Conservation (phyloP, 2,797 vertebrate species). For the Aeoliscus strigatus region DNA sequence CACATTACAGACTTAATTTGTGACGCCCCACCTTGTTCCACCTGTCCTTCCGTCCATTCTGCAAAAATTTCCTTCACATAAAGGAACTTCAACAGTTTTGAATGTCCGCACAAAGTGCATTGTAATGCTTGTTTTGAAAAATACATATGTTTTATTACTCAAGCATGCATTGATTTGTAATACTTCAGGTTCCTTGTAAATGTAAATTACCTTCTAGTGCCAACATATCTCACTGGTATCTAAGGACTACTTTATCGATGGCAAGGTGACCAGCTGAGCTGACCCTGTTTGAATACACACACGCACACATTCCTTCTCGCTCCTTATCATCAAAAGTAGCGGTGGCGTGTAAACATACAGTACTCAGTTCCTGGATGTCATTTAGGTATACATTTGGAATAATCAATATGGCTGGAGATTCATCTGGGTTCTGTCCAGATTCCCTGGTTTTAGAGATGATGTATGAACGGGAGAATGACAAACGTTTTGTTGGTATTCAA, state of each 20-base stretch:
- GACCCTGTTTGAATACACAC: slow-evolving; percentile 57
- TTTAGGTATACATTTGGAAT: slow-evolving; percentile 28
- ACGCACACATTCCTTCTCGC: slow-evolving; percentile 41
- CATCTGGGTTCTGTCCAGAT: slow-evolving; percentile 22
- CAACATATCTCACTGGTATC: slow-evolving; percentile 71
- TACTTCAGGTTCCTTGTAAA: slow-evolving; percentile 75
- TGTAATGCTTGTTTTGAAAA: slow-evolving; percentile 74
- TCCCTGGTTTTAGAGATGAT: slow-evolving; percentile 15
- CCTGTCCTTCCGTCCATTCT: slow-evolving; percentile 57
- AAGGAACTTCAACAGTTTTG: slow-evolving; percentile 74
- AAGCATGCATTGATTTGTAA: slow-evolving; percentile 78
- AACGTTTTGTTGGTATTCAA: slow-evolving; percentile 51
- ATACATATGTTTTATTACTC: slow-evolving; percentile 74
- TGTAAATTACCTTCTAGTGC: slow-evolving; percentile 74
- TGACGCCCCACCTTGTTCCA: slow-evolving; percentile 41
- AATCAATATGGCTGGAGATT: slow-evolving; percentile 15
- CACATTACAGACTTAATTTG: slow-evolving; percentile 55
- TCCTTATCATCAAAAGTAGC: slow-evolving; percentile 24
- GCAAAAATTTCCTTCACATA: slow-evolving; percentile 54
- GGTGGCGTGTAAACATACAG: slow-evolving; percentile 14
- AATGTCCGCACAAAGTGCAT: slow-evolving; percentile 81
- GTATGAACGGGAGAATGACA: slow-evolving; percentile 26
- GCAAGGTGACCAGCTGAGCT: slow-evolving; percentile 58
- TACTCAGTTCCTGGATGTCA: slow-evolving; percentile 27
- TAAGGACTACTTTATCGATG: slow-evolving; percentile 66